phyloP scores from a whole-genome alignment of 2,888 invertebrate species.

The Neoitamus cyanurus region DNA sequence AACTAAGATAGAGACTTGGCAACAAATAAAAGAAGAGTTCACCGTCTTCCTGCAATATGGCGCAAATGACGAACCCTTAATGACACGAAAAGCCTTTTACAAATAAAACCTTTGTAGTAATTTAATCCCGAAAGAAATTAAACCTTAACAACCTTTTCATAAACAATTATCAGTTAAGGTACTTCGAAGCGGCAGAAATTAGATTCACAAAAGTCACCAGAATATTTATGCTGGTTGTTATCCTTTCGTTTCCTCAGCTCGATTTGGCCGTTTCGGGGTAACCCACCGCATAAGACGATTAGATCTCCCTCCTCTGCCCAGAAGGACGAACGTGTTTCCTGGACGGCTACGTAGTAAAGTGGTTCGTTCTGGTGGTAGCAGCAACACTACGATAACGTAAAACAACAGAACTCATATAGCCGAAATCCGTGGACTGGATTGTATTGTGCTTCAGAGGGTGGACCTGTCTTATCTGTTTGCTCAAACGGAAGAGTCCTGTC shows the following conservation, averaged over 20 bases:
- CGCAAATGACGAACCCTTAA: background rate
- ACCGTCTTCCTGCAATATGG: too few relatives aligned
- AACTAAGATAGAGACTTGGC: too few relatives aligned
- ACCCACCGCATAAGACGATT: background rate
- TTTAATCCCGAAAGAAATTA: slow-evolving; percentile 18
- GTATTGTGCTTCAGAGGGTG: background rate
- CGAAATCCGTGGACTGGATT: background rate
- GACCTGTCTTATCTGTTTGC: slow-evolving; percentile 38
- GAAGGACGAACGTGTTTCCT: background rate
- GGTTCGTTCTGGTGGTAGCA: background rate
- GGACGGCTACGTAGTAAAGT: background rate
- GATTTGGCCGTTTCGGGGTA: background rate
- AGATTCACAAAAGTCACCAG: slow-evolving; percentile 9
- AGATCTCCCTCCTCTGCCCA: background rate
- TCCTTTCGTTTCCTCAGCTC: background rate
- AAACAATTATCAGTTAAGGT: slow-evolving; percentile 25
- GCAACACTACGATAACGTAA: background rate
- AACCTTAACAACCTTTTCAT: slow-evolving; percentile 19
- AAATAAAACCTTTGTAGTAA: background rate
- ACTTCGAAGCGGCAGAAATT: background rate
- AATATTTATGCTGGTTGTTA: slow-evolving; percentile 21
- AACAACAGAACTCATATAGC: background rate
- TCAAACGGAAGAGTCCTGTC: slow-evolving; percentile 39
- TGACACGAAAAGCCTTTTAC: background rate
- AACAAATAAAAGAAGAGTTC: too few relatives aligned